These are phyloP conservation scores for Gnathonemus longibarbis DNA, from an alignment of 2,113 vertebrate species.

Conservation along the genomic window DNA sequence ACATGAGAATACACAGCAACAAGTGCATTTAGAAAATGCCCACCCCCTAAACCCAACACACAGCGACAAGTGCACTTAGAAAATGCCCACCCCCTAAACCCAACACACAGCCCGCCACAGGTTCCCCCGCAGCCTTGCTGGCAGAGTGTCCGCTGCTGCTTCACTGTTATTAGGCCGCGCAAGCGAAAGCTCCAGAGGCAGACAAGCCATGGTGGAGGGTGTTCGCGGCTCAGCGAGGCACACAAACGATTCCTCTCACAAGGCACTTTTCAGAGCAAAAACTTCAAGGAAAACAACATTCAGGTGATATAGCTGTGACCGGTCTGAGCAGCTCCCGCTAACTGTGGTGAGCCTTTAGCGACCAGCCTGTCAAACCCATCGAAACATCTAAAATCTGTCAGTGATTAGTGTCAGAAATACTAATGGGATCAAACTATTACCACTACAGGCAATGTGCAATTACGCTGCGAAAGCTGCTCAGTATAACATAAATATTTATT, in stretches of 20 bases:
- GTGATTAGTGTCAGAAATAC: not conserved
- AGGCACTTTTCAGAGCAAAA: not conserved
- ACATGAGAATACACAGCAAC: not conserved
- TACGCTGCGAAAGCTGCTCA: not conserved
- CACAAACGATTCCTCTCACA: not conserved
- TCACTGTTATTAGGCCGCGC: not conserved
- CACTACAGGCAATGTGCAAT: not conserved
- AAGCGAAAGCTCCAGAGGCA: not conserved
- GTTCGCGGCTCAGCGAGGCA: not conserved
- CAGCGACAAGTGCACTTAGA: too few relatives aligned
- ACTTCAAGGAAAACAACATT: not conserved
- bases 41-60: not conserved
- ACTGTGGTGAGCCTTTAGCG: not conserved
- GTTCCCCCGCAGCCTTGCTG: not conserved
- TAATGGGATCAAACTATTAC: not conserved
- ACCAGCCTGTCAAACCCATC: not conserved
- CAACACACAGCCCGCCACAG: not conserved
- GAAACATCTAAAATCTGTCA: not conserved
- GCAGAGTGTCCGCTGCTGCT: not conserved
- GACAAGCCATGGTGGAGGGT: not conserved
- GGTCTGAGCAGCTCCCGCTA: not conserved
- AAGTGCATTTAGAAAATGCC: not conserved
- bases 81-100: not conserved
- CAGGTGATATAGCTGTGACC: not conserved
- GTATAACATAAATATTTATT: not conserved